Percentiles rank a stretch among this genome's conserved stretches.
phyloP scores from a whole-genome alignment of 1,140 invertebrate species.

The Polyergus mexicanus region DNA sequence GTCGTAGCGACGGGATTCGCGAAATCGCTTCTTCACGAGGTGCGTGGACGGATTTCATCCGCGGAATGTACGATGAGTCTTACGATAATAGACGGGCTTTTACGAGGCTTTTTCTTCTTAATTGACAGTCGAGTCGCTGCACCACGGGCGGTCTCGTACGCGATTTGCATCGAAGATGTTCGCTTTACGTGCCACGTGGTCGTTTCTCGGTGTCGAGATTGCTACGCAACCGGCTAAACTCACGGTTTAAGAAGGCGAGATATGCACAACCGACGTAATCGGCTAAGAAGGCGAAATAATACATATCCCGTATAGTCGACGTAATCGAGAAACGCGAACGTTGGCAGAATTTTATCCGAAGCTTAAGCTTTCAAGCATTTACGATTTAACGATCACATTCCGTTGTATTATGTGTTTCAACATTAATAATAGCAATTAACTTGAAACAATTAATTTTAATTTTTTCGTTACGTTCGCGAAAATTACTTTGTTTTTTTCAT shows the following conservation, averaged over 20 bases:
- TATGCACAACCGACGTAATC: constrained; percentile 24
- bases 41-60: constrained; percentile 1
- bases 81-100: constrained; percentile 56
- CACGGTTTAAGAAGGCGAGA: neutral
- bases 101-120: constrained; percentile 53
- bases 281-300: constrained; percentile 20
- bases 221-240: constrained; percentile 28
- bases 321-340: neutral
- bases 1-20: neutral
- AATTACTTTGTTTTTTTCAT: neutral
- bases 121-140: constrained; percentile 26
- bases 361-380: neutral
- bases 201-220: constrained; percentile 49
- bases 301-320: neutral
- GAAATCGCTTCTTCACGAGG: constrained; percentile 4
- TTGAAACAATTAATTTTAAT: neutral
- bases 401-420: neutral
- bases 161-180: constrained; percentile 66
- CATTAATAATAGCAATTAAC: neutral
- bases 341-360: constrained; percentile 7
- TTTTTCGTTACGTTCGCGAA: neutral
- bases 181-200: constrained; percentile 64
- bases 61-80: constrained; percentile 15
- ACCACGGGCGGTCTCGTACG: constrained; percentile 44
- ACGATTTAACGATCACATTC: neutral